Percentiles rank a stretch among this genome's conserved stretches.
Evolutionary conservation across 2,113 vertebrate species (phyloP).

Genomic region (Pelecanus crispus): DNA sequence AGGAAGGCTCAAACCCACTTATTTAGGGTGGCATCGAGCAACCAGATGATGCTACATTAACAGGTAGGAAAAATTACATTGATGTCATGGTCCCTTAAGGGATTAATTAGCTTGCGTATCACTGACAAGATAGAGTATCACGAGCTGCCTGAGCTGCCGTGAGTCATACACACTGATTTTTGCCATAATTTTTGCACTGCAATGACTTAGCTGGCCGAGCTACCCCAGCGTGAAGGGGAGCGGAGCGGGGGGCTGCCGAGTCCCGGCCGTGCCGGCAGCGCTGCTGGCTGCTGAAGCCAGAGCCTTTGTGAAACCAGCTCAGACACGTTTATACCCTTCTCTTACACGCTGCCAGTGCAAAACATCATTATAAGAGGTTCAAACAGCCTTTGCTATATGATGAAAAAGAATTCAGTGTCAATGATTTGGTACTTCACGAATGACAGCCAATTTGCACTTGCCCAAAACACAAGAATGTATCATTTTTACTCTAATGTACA

Average conservation of each 20-base stretch:
- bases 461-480: neutral
- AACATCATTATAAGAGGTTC: neutral
- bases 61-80: slow-evolving; percentile 1
- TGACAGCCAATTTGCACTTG: neutral
- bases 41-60: neutral
- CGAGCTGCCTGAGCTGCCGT: neutral
- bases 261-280: neutral
- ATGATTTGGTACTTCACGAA: neutral
- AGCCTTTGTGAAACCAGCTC: neutral
- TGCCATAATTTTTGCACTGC: neutral
- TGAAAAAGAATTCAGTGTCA: neutral
- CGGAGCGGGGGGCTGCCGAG: neutral
- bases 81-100: neutral
- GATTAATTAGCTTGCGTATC: neutral
- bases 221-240: neutral
- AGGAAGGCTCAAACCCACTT: neutral
- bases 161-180: neutral
- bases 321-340: fast-evolving
- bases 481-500: neutral
- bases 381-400: neutral
- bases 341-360: neutral
- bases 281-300: neutral
- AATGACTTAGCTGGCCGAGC: neutral
- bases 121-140: neutral
- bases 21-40: neutral